Evolutionary conservation across 2,113 vertebrate species (phyloP).

Genomic region (Penelope pileata): DNA sequence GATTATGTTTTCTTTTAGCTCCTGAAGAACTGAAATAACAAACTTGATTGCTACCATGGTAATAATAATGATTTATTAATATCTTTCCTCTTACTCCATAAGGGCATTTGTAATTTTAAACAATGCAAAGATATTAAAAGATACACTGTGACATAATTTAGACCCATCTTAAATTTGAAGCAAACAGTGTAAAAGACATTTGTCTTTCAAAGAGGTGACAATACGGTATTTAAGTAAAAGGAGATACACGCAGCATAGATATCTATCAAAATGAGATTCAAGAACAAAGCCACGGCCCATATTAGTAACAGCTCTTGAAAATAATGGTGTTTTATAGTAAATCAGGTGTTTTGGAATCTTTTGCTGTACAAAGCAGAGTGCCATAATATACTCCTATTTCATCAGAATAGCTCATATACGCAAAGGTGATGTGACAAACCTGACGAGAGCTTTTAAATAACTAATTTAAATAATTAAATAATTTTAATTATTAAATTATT

Average conservation of each 20-base stretch:
- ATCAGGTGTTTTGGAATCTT: background rate
- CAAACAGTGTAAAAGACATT: background rate
- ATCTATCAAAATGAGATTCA: constrained; percentile 5
- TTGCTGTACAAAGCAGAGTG: background rate
- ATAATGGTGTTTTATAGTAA: background rate
- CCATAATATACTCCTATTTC: background rate
- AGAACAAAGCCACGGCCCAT: background rate
- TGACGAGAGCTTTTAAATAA: background rate
- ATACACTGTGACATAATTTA: background rate
- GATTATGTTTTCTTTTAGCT: background rate
- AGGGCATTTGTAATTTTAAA: background rate
- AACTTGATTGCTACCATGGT: background rate
- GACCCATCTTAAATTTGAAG: background rate
- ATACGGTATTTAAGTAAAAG: background rate
- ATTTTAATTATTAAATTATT: too few species aligned
- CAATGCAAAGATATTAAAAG: background rate
- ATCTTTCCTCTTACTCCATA: background rate
- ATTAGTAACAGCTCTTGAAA: background rate
- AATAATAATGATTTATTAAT: background rate
- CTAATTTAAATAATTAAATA: too few species aligned
- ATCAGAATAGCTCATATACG: background rate
- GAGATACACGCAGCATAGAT: background rate
- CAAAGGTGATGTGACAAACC: background rate
- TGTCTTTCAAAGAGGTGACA: background rate
- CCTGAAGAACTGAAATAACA: background rate